phyloP scores from a whole-genome alignment of 2,888 invertebrate species.

The Melinopterus prodromus region DNA sequence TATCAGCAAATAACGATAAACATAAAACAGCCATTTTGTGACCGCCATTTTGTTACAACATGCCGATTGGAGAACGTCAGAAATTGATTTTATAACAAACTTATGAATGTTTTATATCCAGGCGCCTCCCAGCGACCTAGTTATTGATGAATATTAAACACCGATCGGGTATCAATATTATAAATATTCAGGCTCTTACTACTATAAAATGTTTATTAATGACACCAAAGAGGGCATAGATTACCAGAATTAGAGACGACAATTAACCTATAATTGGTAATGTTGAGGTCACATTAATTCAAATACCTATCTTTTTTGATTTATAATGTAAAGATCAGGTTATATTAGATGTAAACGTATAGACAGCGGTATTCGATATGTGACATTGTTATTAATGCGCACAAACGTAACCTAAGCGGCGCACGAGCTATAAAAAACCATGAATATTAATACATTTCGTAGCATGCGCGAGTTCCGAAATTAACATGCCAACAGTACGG shows the following conservation, averaged over 20 bases:
- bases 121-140: not conserved
- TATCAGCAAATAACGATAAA: not conserved
- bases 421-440: not conserved
- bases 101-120: not conserved
- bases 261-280: not conserved
- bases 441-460: constrained; percentile 4
- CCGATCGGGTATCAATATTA: not conserved
- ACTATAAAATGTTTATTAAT: not conserved
- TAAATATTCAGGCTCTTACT: not conserved
- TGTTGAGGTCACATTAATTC: constrained; percentile 4
- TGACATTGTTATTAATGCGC: not conserved
- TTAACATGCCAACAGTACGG: not conserved
- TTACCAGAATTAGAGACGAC: not conserved
- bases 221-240: not conserved
- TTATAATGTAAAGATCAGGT: not conserved
- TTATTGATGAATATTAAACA: not conserved
- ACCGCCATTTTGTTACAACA: not conserved
- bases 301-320: not conserved
- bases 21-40: not conserved
- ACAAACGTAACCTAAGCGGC: not conserved
- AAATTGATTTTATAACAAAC: not conserved
- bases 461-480: constrained; percentile 4
- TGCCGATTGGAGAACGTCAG: not conserved
- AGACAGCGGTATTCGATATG: not conserved
- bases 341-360: not conserved